Conservation (phyloP, 2,888 invertebrate genomes). For the Hyalella azteca region DNA sequence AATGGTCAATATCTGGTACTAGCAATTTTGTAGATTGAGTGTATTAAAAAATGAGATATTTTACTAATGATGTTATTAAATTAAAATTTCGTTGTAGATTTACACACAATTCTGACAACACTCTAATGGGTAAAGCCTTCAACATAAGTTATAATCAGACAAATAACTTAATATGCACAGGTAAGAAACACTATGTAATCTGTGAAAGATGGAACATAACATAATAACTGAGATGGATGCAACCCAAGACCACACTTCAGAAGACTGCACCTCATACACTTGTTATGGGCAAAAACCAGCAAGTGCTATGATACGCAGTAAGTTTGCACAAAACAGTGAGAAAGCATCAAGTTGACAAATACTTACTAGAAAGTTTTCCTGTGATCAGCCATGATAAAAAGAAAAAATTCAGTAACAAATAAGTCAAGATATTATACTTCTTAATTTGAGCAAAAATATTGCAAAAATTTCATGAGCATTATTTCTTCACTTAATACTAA, state of each 20-base stretch:
- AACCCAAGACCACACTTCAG: slow-evolving; percentile 20
- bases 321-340: background rate
- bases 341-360: background rate
- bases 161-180: no score
- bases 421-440: background rate
- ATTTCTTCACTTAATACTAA: background rate
- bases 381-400: slow-evolving; percentile 10
- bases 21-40: no score
- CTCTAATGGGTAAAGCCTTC: no score
- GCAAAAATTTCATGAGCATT: background rate
- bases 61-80: no score
- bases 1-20: no score
- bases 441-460: background rate
- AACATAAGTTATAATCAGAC: no score
- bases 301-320: background rate
- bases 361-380: slow-evolving; percentile 38
- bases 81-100: no score
- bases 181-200: no score
- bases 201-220: no score
- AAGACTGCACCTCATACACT: background rate
- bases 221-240: no score
- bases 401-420: slow-evolving; percentile 10
- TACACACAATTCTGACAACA: no score
- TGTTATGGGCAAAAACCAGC: background rate
- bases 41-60: no score